Conservation (phyloP, 2,113 vertebrate genomes). For the Plecturocebus donacophilus region DNA sequence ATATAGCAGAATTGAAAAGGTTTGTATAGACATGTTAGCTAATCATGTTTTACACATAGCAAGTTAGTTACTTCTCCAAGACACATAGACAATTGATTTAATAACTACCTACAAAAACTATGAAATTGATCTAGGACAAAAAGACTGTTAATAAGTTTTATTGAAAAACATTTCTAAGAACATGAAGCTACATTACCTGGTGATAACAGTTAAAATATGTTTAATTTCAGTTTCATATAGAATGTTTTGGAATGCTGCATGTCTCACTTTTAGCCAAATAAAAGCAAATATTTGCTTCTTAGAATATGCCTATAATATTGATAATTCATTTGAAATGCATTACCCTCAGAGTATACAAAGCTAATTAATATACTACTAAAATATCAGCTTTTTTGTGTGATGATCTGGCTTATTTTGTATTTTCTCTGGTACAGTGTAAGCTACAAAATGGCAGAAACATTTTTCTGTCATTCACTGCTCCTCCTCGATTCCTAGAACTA, state of each 20-base stretch:
- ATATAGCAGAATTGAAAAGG: neutral
- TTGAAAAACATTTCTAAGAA: neutral
- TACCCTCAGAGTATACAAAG: neutral
- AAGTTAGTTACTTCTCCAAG: neutral
- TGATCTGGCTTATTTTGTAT: neutral
- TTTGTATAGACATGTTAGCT: neutral
- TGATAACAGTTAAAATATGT: neutral
- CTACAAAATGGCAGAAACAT: neutral
- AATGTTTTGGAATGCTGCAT: neutral
- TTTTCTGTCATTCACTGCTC: neutral
- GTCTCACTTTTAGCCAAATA: neutral
- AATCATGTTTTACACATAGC: neutral
- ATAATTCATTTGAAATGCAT: neutral
- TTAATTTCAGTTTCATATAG: neutral
- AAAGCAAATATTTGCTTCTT: neutral
- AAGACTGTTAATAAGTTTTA: neutral
- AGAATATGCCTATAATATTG: neutral
- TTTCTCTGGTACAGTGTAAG: neutral
- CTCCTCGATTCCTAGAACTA: neutral
- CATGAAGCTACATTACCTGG: neutral
- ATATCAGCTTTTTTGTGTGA: neutral
- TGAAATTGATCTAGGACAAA: neutral
- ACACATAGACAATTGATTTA: neutral
- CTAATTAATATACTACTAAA: neutral
- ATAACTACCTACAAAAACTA: neutral